Evolutionary conservation across 1,140 invertebrate genomes (phyloP), one percentile per base, ranked within the genome.

Genomic region (Phortica variegata): DNA sequence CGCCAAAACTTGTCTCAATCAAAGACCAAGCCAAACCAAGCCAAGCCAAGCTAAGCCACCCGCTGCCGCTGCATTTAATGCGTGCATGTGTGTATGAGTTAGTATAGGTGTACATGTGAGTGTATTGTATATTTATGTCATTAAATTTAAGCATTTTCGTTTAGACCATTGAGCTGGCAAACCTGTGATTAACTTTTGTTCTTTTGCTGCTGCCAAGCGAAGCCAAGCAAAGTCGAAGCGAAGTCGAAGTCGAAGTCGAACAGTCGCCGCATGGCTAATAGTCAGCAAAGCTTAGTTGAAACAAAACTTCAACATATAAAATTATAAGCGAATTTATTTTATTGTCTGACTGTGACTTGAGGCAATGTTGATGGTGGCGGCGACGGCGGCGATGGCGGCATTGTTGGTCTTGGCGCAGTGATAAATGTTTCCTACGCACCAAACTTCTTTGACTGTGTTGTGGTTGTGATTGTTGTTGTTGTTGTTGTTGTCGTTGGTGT

Each of bases 71-170:
- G n/a, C n/a, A n/a, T n/a, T n/a, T n/a, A n/a, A n/a, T n/a, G n/a
- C n/a, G n/a, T n/a, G n/a, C n/a, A n/a, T n/a, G n/a, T n/a, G n/a
- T n/a, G n/a, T n/a, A n/a, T n/a, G n/a, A n/a, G n/a, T n/a, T n/a
- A n/a, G n/a, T n/a, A n/a, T n/a, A n/a, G n/a, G n/a, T n/a, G n/a
- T n/a, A n/a, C n/a, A n/a, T n/a, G n/a, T n/a, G n/a, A n/a, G n/a
- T n/a, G n/a, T n/a, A n/a, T n/a, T 66, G 54, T 68, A 68, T 68
- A 68, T 68, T 73, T 73, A 73, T 73, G 65, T 73, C 69, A 73
- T 73, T 73, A 73, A 73, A 73, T 73, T 73, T 73, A 73, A 73
- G 70, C 70, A 73, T 73, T 73, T 73, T 73, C 70, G 70, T 73
- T 73, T 73, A 73, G 70, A 58, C 70, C 65, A 73, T 69, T 70